Evolutionary conservation across 2,113 vertebrate genomes (phyloP).

Genomic region (Zonotrichia leucophrys): DNA sequence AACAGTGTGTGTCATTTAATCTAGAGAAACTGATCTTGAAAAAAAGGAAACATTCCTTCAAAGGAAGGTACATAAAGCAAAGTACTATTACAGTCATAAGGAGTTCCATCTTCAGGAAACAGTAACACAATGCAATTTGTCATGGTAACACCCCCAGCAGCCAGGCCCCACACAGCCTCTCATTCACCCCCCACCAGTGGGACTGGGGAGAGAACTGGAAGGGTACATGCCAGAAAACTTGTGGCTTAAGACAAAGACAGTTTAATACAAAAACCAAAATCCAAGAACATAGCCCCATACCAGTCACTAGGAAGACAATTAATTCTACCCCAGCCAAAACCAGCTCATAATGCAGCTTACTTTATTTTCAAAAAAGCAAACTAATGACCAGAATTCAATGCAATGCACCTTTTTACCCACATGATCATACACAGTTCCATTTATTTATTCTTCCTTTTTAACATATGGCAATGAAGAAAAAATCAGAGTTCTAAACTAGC

Average conservation of each 20-base stretch:
- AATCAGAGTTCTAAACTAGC: background rate
- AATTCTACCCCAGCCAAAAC: background rate
- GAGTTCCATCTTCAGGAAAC: background rate
- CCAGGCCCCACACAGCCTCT: background rate
- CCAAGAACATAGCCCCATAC: background rate
- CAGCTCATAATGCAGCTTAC: background rate
- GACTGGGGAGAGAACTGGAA: rapidly evolving
- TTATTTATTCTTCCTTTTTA: background rate
- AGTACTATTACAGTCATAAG: background rate
- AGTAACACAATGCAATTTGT: background rate
- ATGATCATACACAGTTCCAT: background rate
- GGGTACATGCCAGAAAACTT: background rate
- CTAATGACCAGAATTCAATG: background rate
- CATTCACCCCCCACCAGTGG: rapidly evolving
- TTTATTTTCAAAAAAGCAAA: background rate
- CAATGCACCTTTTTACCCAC: background rate
- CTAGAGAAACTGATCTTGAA: background rate
- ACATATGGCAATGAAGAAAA: background rate
- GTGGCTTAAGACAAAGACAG: background rate
- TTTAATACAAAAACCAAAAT: background rate
- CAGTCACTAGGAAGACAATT: background rate
- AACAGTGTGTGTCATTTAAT: background rate
- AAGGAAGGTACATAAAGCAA: background rate
- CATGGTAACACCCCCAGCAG: rapidly evolving
- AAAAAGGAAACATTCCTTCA: background rate